Evolutionary conservation across 2,797 vertebrate species (phyloP), one percentile per base, ranked within the genome.

Genomic region (Gorsachius magnificus): DNA sequence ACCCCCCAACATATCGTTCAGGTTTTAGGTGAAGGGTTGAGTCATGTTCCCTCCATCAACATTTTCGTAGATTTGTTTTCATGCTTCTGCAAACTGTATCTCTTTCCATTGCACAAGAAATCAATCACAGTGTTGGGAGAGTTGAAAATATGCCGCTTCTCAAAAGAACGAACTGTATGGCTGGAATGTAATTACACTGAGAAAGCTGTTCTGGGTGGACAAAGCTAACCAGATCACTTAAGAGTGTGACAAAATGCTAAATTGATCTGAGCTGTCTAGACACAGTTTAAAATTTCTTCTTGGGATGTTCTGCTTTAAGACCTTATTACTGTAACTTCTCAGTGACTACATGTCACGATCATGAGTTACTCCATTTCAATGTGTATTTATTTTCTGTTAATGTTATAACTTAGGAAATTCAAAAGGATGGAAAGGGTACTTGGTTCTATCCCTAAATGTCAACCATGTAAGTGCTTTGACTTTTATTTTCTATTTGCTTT

Each of bases 401-500:
- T 97, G 96, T 97, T 98, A 96, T 97, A 97, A 97, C 96, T 96
- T 96, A 88, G 91, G 87, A 96, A 97, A 97, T 98, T 97, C 94
- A 83, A 72, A 85, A 96, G 87, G 91, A 97, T 91, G 88, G 96
- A 97, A 96, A 94, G 65, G 96, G 96, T 97, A 84, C 95, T 96
- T 96, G 97, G 91, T 95, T 98, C 93, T 96, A 97, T 98, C 97
- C 96, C 96, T 97, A 98, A 98, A 98, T 98, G 98, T 98, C 98
- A 98, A 96, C 96, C 95, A 70, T 97, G 97, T 97, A 98, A 98
- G 97, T 98, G 98, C 97, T 97, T 98, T 98, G 98, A 98, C 98
- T 98, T 98, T 98, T 98, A 98, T 98, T 98, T 98, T 98, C 96
- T 98, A 96, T 98, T 98, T 98, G 97, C 98, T 98, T 97, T 98